A percentile compares a stretch with the other conserved stretches of the same genome.
These are phyloP conservation scores for Tragulus kanchil DNA, from an alignment of 2,113 vertebrate genomes.

Conservation along the genomic window DNA sequence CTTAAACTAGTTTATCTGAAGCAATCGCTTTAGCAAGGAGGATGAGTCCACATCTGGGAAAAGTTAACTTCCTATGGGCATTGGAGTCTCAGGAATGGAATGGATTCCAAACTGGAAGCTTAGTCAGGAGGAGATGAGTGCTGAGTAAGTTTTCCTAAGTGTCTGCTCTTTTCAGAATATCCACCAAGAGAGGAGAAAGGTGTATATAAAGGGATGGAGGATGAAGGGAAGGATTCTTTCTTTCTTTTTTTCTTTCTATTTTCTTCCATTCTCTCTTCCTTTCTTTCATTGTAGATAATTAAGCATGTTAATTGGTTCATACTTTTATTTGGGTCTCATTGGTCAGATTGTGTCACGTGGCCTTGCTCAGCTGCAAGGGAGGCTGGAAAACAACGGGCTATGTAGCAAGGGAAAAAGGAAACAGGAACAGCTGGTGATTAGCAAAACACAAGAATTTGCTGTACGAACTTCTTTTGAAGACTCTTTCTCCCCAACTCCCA, in stretches of 20 bases:
- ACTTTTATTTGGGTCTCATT: neutral
- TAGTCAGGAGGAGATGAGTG: neutral
- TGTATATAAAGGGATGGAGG: neutral
- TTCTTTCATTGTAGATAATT: neutral
- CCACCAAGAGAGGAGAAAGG: neutral
- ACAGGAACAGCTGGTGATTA: neutral
- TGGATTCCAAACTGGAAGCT: neutral
- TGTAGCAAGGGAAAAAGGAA: neutral
- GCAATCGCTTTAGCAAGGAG: neutral
- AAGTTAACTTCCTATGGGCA: neutral
- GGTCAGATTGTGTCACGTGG: neutral
- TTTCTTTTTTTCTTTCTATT: neutral
- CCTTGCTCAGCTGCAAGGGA: neutral
- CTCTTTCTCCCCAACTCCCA: neutral
- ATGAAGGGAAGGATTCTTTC: neutral
- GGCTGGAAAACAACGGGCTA: neutral
- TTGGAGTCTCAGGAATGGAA: neutral
- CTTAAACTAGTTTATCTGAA: neutral
- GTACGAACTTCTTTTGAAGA: neutral
- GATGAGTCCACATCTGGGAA: neutral
- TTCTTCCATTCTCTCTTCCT: neutral
- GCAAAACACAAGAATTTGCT: neutral
- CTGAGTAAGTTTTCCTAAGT: neutral
- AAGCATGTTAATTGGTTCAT: neutral
- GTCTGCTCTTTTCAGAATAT: neutral